phyloP scores from a whole-genome alignment of 2,797 vertebrate species.

The Jordanella pulchra region DNA sequence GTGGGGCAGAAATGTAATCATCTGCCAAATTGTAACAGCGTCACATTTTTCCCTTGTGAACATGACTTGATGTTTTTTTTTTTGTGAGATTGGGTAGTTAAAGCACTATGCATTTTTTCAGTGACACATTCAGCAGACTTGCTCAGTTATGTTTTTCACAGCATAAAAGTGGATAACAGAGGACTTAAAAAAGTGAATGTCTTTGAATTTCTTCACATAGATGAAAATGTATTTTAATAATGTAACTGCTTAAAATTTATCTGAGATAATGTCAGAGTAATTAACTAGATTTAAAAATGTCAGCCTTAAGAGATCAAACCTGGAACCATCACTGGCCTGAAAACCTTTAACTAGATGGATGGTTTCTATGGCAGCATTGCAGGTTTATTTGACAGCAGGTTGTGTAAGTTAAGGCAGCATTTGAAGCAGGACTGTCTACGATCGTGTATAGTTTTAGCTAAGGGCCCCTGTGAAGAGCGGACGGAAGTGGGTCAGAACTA shows the following conservation, averaged over 20 bases:
- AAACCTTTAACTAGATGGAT: slow-evolving; percentile 27
- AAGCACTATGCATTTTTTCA: slow-evolving; percentile 15
- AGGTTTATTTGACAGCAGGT: slow-evolving; percentile 15
- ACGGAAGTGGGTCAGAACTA: not conserved
- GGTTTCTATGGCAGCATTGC: slow-evolving; percentile 32
- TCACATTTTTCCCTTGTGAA: too few species aligned
- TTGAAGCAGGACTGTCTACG: slow-evolving; percentile 1
- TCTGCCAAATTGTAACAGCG: too few species aligned
- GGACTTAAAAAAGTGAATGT: slow-evolving; percentile 8
- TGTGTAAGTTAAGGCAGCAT: slow-evolving; percentile 25
- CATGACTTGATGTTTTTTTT: too few species aligned
- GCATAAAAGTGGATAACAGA: slow-evolving; percentile 12
- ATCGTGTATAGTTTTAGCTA: not conserved
- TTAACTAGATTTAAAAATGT: slow-evolving; percentile 15
- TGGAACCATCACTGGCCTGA: slow-evolving; percentile 17
- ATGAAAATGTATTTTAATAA: slow-evolving; percentile 18
- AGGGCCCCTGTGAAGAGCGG: not conserved
- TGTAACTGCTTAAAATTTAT: slow-evolving; percentile 11
- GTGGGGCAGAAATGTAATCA: too few species aligned
- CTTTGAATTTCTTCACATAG: slow-evolving; percentile 7
- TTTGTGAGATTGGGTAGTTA: too few species aligned
- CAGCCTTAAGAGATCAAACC: slow-evolving; percentile 19
- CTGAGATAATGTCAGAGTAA: slow-evolving; percentile 17
- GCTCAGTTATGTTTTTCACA: slow-evolving; percentile 17
- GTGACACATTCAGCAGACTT: not conserved